These are phyloP conservation scores for Lycaon pictus DNA, from an alignment of 2,113 vertebrate species.

Conservation along the genomic window DNA sequence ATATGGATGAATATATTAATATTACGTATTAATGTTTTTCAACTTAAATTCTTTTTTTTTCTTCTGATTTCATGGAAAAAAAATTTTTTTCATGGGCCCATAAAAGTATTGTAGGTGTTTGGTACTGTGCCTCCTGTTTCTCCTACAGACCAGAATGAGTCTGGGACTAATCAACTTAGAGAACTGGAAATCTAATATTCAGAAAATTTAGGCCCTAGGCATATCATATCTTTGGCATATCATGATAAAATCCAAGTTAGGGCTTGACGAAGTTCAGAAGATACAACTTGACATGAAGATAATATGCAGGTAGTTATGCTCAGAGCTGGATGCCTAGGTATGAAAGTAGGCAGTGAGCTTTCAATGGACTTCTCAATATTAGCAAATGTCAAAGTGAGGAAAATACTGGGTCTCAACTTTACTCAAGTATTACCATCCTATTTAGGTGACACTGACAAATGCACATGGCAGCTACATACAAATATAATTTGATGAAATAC, in stretches of 20 bases:
- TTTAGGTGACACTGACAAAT: neutral
- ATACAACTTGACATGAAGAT: neutral
- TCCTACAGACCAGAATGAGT: neutral
- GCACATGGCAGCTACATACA: neutral
- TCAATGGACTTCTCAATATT: neutral
- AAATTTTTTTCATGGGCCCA: neutral
- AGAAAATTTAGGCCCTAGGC: constrained; percentile 3
- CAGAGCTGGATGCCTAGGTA: neutral
- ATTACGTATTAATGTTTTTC: neutral
- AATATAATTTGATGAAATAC: neutral
- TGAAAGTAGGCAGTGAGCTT: neutral
- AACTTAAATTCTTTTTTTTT: neutral
- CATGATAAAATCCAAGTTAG: neutral
- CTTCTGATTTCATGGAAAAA: neutral
- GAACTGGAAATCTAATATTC: neutral
- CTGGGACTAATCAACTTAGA: neutral
- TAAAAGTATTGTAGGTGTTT: neutral
- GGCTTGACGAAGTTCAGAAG: neutral
- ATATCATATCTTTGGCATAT: neutral
- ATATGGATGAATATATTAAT: neutral
- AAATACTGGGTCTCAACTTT: neutral
- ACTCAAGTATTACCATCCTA: neutral
- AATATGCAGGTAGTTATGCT: neutral
- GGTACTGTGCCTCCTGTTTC: neutral
- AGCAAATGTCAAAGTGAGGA: neutral